phyloP scores from a whole-genome alignment of 2,113 vertebrate species.

The Muntiacus reevesi region DNA sequence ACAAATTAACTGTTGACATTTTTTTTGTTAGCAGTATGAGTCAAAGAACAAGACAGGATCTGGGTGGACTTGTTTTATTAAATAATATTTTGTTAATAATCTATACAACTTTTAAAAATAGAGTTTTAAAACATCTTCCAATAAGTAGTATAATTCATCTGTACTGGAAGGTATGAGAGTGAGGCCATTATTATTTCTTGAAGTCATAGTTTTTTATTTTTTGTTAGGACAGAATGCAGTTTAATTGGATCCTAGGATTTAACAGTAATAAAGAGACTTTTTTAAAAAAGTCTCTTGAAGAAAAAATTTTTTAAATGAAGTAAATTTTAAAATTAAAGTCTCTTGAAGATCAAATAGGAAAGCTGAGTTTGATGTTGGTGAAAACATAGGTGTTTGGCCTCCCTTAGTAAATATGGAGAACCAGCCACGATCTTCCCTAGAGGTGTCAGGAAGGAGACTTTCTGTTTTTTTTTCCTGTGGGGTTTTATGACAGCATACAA shows the following conservation, averaged over 20 bases:
- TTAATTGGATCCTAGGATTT: background rate
- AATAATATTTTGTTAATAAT: background rate
- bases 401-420: background rate
- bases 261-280: slow-evolving; percentile 13
- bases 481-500: background rate
- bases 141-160: background rate
- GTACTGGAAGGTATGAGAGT: background rate
- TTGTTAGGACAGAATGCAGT: background rate
- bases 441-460: background rate
- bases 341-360: background rate
- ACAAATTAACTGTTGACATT: background rate
- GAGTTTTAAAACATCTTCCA: background rate
- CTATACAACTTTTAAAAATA: background rate
- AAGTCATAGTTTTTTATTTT: background rate
- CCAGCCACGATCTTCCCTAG: background rate
- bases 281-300: background rate
- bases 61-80: background rate
- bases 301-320: background rate
- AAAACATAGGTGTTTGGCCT: background rate
- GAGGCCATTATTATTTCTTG: background rate
- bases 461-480: background rate
- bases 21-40: background rate
- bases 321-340: background rate
- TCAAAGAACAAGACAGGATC: background rate
- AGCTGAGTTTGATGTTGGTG: background rate